Evolutionary conservation across 2,797 vertebrate species (phyloP), one percentile per base, ranked within the genome.

Genomic region (Urophycis tenuis): DNA sequence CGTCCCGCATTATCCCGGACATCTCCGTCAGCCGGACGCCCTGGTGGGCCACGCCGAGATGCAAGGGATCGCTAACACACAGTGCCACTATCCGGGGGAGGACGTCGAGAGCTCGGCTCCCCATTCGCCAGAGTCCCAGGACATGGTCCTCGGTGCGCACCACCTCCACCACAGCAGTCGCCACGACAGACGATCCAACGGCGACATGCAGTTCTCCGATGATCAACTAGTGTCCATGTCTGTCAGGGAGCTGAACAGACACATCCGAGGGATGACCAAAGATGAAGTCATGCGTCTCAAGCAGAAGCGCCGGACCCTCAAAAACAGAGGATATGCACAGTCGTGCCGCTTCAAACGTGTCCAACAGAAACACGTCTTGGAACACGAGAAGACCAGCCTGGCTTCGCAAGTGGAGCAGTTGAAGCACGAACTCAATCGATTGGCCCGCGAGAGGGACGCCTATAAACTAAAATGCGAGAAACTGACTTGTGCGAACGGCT

Each of bases 391-490:
- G 93, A 97, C 95, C 77, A 96, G 94, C 88, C 95, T 99, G 84
- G 94, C 95, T 90, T 93, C 95, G 85, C 96, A 99, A 92, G 97
- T 99, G 87, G 96, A 99, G 92, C 95, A 96, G 91, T 95, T 99
- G 87, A 97, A 98, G 91, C 97, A 96, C 79, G 96, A 99, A 92
- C 96, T 99, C 87, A 93, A 86, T 89, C 93, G 96, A 85, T 94
- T 99, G 79, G 91, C 94, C 81, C 94, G 97, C 84, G 97, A 99
- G 90, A 93, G 97, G 94, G 97, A 99, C 79, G 96, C 97, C 77
- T 99, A 99, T 93, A 99, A 99, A 95, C 93, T 95, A 36, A 98
- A 98, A 92, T 99, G 97, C 85, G 97, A 99, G 93, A 98, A 97
- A 93, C 94, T 99, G 90, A 91, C 91, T 80, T 95, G 95, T 88